Evolutionary conservation across 1,140 invertebrate species (phyloP), one percentile per base, ranked within the genome.

Genomic region (Proales similis): DNA sequence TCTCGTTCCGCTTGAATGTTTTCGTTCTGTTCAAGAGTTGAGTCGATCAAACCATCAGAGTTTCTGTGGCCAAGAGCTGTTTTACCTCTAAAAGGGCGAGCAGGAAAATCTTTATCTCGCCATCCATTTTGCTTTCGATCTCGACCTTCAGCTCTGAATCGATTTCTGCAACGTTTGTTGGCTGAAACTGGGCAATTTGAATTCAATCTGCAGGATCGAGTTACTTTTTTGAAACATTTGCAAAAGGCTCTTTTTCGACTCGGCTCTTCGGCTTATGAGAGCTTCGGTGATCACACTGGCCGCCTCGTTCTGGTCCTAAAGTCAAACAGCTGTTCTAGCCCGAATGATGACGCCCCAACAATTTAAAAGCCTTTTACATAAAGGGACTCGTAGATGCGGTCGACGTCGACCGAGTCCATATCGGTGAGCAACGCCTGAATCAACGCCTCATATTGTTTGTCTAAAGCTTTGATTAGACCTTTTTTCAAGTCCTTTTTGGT

Each of bases 41-140:
- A 17, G 9, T 48, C 27, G 17, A 22, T 48, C 1, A 22, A 36
- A n/a, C 14, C 27, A n/a, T n/a, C n/a, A n/a, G n/a, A n/a, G n/a
- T 5, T 27, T 27, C 42, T 36, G n/a, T 39, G 42, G 27, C 24
- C 2, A 53, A 49, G 19, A 49, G 38, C 17, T 29, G 3, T 20
- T 5, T 22, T 53, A 57, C 51, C 20, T 57, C 20, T 29, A 57
- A 42, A 42, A 57, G 45, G n/a, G 19, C 20, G 3, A 57, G 22
- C 19, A 57, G 36, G 32, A 57, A 42, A 3, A 12, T 26, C 22
- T 57, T 57, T 2, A 57, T 0, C 30, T 57, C 51, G 17, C 51
- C 51, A 42, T 57, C 51, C 2, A 57, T 24, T 42, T 57, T 57
- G 29, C 20, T 57, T 4, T 57, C 51, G 14, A 57, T 57, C 32